Base-by-base conservation (phyloP, 1,140 invertebrate species). In the Aphis gossypii region DNA sequence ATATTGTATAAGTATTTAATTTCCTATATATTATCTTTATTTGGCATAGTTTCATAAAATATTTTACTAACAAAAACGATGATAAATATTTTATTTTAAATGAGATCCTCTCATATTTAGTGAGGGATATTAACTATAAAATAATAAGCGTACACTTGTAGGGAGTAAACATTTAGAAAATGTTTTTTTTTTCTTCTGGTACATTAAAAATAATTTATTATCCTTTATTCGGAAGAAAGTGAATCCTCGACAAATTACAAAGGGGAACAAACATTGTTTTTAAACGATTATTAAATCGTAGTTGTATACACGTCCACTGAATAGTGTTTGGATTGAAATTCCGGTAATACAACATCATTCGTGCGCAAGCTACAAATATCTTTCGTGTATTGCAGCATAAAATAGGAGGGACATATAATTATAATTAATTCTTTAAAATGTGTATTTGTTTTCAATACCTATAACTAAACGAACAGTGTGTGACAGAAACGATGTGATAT, bases 201-300 rank as follows among this genome's bases (percentile, higher is more conserved):
- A 90, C 56, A 90, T 90, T 90, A 90, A 68, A 68, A 44, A 44
- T 44, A 68, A 90, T 90, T 90, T 90, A 90, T 68, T 68, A 44
- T 90, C 38, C 18, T 44, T 30, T 44, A 30, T 68, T 41, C 30
- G 8, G 11, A 30, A 44, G 14, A 44, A 90, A 68, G 25, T 90
- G 38, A 68, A 90, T 90, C 44, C 56, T 60, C 38, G 38, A 68
- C 89, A 90, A 90, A 90, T 90, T 44, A 60, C 14, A 68, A 68
- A 25, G 6, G 56, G 89, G 56, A 44, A 48, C n/a, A 21, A 51
- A 35, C 14, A 38, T 89, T 56, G 51, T 89, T 56, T 14, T 56
- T 38, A 89, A 89, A 89, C 48, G 87, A 54, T 89, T 54, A 38
- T 54, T 89, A 54, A 89, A 89, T 41, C 48, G 38, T 41, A 25